Evolutionary conservation across 2,888 invertebrate genomes (phyloP).

Genomic region (Trachelus iudaicus): DNA sequence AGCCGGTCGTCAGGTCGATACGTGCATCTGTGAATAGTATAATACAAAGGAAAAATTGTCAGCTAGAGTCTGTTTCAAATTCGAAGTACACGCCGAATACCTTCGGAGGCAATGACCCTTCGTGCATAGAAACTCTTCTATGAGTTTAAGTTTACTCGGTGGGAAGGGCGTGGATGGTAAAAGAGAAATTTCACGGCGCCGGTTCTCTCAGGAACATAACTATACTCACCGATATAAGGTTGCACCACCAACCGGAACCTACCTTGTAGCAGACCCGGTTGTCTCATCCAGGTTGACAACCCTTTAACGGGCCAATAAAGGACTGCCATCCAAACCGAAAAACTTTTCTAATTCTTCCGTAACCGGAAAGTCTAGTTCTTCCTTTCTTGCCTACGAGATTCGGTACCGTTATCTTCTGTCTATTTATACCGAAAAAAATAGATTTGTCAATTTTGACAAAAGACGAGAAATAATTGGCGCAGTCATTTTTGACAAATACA

Average conservation of each 20-base stretch:
- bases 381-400: background rate
- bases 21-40: background rate
- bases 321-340: slow-evolving; percentile 44
- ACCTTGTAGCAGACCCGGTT: background rate
- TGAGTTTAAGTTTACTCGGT: background rate
- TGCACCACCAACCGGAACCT: background rate
- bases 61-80: background rate
- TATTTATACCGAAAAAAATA: background rate
- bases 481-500: background rate
- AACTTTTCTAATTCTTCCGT: slow-evolving; percentile 39
- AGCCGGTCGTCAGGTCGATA: background rate
- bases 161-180: background rate
- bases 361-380: slow-evolving; percentile 39
- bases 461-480: too few species aligned
- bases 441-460: background rate
- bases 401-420: background rate
- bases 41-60: background rate
- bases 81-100: background rate
- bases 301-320: slow-evolving; percentile 38
- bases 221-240: background rate
- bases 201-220: background rate
- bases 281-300: slow-evolving; percentile 33
- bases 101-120: background rate
- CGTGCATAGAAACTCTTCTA: background rate
- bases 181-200: background rate